Evolutionary conservation across 2,888 invertebrate species (phyloP).

Genomic region (Yponomeuta cagnagella): DNA sequence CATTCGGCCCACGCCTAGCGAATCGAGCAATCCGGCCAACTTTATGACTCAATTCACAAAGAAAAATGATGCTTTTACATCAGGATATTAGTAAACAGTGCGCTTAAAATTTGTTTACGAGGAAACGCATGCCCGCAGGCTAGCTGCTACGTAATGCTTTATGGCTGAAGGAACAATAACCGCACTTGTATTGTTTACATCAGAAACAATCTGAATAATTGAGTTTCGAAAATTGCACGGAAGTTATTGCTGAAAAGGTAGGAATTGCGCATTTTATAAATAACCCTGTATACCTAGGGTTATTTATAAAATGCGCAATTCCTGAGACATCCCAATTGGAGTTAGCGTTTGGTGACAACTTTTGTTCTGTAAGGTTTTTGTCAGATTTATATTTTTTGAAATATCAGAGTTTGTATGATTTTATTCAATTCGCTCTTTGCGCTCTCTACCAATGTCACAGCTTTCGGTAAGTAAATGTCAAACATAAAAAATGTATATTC

Average conservation of each 20-base stretch:
- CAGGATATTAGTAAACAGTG: conserved; percentile 56
- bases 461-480: no score
- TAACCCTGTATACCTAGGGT: background rate
- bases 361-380: no score
- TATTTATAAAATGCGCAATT: background rate
- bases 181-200: conserved; percentile 8
- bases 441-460: no score
- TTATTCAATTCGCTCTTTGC: no score
- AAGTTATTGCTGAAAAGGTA: background rate
- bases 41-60: conserved; percentile 60
- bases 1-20: conserved; percentile 33
- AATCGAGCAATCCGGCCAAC: conserved; percentile 30
- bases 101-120: conserved; percentile 62
- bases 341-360: no score
- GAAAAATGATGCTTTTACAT: conserved; percentile 55
- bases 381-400: no score
- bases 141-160: conserved; percentile 44
- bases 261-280: no score
- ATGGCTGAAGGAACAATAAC: conserved; percentile 10
- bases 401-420: no score
- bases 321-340: no score
- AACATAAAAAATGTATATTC: no score
- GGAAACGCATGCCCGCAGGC: conserved; percentile 41
- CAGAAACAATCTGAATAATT: background rate
- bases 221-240: background rate